Evolutionary conservation across 2,113 vertebrate genomes (phyloP).

Genomic region (Sitta europaea): DNA sequence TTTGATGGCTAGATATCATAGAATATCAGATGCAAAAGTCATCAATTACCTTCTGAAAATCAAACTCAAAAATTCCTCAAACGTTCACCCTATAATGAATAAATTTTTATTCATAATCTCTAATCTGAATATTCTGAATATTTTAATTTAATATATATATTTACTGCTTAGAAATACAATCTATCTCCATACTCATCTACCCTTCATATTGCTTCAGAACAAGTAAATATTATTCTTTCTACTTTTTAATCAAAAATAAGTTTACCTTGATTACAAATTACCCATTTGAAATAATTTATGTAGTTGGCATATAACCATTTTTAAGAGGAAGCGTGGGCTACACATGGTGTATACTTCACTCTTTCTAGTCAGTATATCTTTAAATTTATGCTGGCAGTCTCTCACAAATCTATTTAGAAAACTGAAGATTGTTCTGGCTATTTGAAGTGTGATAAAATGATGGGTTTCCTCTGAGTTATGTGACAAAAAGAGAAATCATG

Average conservation of each 20-base stretch:
- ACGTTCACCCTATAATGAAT: neutral
- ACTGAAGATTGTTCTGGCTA: neutral
- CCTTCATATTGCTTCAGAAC: neutral
- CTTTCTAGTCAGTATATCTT: neutral
- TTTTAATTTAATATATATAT: neutral
- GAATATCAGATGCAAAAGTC: neutral
- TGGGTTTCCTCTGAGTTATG: neutral
- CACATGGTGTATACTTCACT: fast-evolving
- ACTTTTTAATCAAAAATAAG: neutral
- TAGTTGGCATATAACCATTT: neutral
- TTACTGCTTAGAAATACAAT: neutral
- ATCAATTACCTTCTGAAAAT: neutral
- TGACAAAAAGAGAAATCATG: neutral
- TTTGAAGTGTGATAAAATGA: neutral
- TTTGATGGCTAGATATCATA: neutral
- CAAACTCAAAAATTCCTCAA: neutral
- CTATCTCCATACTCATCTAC: neutral
- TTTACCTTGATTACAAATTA: neutral
- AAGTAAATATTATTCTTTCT: neutral
- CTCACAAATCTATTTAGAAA: neutral
- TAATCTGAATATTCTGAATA: neutral
- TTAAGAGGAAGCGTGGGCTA: neutral
- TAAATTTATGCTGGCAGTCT: neutral
- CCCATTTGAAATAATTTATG: neutral
- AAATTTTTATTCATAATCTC: neutral